Base-by-base conservation (phyloP, 2,797 vertebrate genomes). In the Clarias platycephalus region DNA sequence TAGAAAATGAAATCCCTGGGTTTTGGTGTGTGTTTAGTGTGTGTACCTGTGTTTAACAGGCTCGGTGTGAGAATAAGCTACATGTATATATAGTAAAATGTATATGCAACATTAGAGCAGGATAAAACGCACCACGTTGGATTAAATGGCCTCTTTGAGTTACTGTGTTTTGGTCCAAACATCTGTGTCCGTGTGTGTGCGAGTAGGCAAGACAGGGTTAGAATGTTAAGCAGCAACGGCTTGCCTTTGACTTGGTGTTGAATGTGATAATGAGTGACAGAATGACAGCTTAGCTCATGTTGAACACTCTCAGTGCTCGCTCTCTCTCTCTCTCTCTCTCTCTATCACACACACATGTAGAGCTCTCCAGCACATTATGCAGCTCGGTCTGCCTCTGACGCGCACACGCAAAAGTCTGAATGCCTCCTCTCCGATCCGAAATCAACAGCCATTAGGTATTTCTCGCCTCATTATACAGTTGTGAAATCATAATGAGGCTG, bases 211-310 rank as follows among this genome's bases (percentile, higher is more conserved):
- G 26, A 40, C 31, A 40, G 16, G 34, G 24, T 68, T 55, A 80
- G 78, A 80, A 80, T 80, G 62, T 62, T 83, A 71, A 44, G 31
- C 63, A 68, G 83, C 49, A 20, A 10, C 28, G 31, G 62, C 22
- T 68, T 40, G 72, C 20, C 63, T 75, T 64, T 72, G 26, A 53
- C 72, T 80, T 66, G 22, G 67, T 80, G 62, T 31, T 49, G 62
- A 44, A 28, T 44, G 62, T 81, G 79, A 85, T 81, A 76, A 76
- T 85, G 62, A 82, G 34, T 85, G 71, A 85, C 63, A 85, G 71
- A 24, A 64, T 83, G 81, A 75, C 81, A 53, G 81, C 2, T 68
- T 58, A 62, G 82, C 44, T 83, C 26, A 76, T 83, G 74, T 58
- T 40, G 13, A 37, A 34, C 77, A 63, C 57, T 71, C 57, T 28